Evolutionary conservation across 2,797 vertebrate species (phyloP), one percentile per base, ranked within the genome.

Genomic region (Champsocephalus gunnari): DNA sequence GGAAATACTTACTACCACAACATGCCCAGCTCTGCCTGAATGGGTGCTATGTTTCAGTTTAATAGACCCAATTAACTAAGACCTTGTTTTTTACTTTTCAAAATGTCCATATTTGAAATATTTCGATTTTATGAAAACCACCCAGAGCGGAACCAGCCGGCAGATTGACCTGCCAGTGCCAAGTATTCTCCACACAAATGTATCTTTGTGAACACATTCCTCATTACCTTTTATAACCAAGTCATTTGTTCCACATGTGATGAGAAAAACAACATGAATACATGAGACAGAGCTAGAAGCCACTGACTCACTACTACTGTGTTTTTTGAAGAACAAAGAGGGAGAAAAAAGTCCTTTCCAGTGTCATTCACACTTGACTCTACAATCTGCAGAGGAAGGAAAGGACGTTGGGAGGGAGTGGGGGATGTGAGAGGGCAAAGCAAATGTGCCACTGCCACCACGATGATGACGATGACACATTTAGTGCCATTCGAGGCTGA

Each of bases 281-380:
- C 77, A 79, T 12, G 75, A 54, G 56, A 67, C 32, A 67, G 62
- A 68, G 55, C 73, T 34, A 55, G 83, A 86, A 89, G 80, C 76
- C 34, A 68, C 77, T 92, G 90, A 94, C 81, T 93, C 91, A 92
- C 89, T 71, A 56, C 76, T 57, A 24, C 64, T 53, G 44, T 60
- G 55, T 81, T 83, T 79, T 71, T 70, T 7, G 59, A 77, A 74
- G 53, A 75, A 58, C 73, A 66, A 57, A 71, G 28, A 24, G 10
- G 8, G 24, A 19, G 10, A 8, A 21, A 47, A 32, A 56, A 57
- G 67, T 77, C 75, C 65, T 81, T 74, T 75, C 54, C 66, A 67
- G 70, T 82, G 77, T 80, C 81, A 81, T 54, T 83, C 69, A 66
- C 71, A 63, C 69, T 85, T 71, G 71, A 88, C 80, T 87, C 83